phyloP scores from a whole-genome alignment of 2,797 vertebrate species.

The Diglossa cyanea region DNA sequence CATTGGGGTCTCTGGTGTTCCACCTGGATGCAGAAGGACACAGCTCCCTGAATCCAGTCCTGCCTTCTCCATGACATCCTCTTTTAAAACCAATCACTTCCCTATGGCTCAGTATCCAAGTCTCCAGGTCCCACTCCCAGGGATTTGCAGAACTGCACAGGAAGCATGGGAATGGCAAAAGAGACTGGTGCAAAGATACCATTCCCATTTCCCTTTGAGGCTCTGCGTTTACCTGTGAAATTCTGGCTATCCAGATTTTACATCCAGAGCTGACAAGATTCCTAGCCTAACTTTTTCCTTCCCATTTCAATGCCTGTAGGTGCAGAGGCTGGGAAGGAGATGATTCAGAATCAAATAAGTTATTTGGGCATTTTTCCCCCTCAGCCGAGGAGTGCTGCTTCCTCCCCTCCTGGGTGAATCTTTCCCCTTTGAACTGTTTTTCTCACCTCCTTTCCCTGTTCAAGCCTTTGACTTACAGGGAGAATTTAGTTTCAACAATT shows the following conservation, averaged over 20 bases:
- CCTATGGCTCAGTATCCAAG: neutral
- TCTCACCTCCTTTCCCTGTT: neutral
- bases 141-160: neutral
- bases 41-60: rapidly evolving
- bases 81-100: neutral
- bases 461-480: rapidly evolving
- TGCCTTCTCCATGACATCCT: neutral
- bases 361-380: neutral
- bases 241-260: neutral
- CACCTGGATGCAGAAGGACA: neutral
- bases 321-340: neutral
- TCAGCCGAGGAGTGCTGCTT: neutral
- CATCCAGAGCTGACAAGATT: neutral
- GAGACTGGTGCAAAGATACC: neutral
- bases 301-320: neutral
- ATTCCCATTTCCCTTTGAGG: neutral
- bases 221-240: neutral
- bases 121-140: neutral
- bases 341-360: neutral
- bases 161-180: neutral
- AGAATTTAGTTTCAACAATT: neutral
- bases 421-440: neutral
- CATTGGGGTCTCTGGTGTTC: neutral
- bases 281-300: neutral
- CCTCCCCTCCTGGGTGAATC: neutral